These are phyloP conservation scores for Willowsia nigromaculata DNA, from an alignment of 2,888 invertebrate species.

Conservation along the genomic window DNA sequence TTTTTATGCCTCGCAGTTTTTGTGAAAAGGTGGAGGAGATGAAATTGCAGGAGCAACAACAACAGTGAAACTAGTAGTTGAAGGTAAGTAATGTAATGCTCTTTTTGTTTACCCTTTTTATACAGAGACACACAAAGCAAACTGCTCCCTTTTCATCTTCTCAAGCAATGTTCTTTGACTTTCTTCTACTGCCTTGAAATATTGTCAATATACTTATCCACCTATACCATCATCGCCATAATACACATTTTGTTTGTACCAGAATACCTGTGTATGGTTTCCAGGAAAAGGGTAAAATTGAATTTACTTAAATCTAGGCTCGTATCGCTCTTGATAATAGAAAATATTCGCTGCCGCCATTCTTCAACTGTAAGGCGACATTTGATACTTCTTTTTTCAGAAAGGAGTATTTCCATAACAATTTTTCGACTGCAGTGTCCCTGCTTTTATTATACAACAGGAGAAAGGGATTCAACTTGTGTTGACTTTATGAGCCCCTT, in stretches of 20 bases:
- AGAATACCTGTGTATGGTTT: neutral
- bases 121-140: neutral
- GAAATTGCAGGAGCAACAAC: neutral
- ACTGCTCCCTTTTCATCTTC: neutral
- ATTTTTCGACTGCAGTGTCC: no score
- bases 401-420: no score
- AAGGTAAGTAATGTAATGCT: neutral
- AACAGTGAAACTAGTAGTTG: neutral
- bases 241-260: neutral
- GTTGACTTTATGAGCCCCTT: no score
- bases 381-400: neutral
- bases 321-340: neutral
- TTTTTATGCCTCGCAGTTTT: constrained; percentile 4
- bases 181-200: neutral
- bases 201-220: neutral
- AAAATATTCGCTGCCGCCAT: neutral
- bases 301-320: neutral
- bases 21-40: neutral
- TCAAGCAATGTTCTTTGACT: neutral
- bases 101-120: constrained; percentile 12
- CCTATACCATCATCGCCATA: neutral
- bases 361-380: neutral
- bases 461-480: no score
- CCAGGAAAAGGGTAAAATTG: neutral
- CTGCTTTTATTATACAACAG: no score